Base-by-base conservation (phyloP, 2,797 vertebrate species). In the Rhynchonycteris naso region DNA sequence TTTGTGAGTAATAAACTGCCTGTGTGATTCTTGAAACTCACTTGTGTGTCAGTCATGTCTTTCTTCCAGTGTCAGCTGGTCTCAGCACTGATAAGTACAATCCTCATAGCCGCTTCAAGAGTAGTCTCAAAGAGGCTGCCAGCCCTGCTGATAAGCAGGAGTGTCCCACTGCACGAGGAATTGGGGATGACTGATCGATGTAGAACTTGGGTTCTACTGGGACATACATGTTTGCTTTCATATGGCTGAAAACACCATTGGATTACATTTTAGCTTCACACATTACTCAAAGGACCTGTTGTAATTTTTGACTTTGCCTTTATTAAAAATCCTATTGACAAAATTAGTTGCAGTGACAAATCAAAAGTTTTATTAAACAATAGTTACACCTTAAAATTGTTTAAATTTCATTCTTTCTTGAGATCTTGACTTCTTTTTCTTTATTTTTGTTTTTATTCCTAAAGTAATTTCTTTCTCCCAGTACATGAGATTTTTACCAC, bases 371-470 rank as follows among this genome's bases (percentile, higher is more conserved):
- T 11, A 6, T 28, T 82, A 81, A 74, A 12, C 28, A 65, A 88
- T 61, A 92, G 24, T 78, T 47, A 88, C 10, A 69, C 50, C 9
- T 69, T 85, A 30, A 26, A 65, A 4, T 18, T 66, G 83, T 61
- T 71, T 38, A 88, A 19, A 52, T 63, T 65, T 10, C 86, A 5
- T 81, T 92, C n/a, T 69, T 86, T 76, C 63, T 79, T 91, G 33
- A 75, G 24, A 33, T 65, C 6, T 54, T 69, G n/a, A 1, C 18
- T 86, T 15, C 69, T 71, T 2, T 61, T 74, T 68, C 38, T 71
- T 26, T 90, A 28, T 26, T 2, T 21, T 85, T 61, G 47, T 76
- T 78, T 94, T 93, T 65, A 35, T 92, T 85, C 89, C 21, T 81
- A 65, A 52, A 59, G 8, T 76, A 89, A 66, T 86, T 89, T 26